Evolutionary conservation across 2,888 invertebrate species (phyloP).

Genomic region (Drosophila emarginata): DNA sequence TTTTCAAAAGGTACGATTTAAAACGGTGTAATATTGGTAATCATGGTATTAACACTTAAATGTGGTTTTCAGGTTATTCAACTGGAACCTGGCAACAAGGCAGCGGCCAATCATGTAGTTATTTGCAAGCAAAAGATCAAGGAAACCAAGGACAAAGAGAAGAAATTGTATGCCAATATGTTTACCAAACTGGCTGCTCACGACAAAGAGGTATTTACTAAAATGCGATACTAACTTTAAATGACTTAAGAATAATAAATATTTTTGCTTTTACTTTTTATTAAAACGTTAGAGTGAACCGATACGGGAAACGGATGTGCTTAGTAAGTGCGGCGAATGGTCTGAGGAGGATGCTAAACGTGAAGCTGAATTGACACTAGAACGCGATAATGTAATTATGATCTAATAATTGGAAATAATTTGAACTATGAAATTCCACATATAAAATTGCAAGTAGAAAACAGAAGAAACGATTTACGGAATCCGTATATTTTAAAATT

Average conservation of each 20-base stretch:
- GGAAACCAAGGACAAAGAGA: slow-evolving; percentile 90
- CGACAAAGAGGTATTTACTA: slow-evolving; percentile 86
- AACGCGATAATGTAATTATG: slow-evolving; percentile 80
- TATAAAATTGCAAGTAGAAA: slow-evolving; percentile 13
- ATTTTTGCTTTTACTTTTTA: no score
- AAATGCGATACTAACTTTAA: no score
- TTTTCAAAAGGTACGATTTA: slow-evolving; percentile 85
- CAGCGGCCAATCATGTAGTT: slow-evolving; percentile 90
- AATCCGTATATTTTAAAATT: slow-evolving; percentile 32
- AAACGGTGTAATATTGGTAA: background rate
- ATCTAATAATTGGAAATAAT: slow-evolving; percentile 55
- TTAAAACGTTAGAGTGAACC: slow-evolving; percentile 55
- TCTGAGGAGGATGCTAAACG: slow-evolving; percentile 80
- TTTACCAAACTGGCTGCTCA: slow-evolving; percentile 94
- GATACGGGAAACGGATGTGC: slow-evolving; percentile 75
- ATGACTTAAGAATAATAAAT: no score
- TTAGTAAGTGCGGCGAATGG: slow-evolving; percentile 80
- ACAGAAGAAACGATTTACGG: slow-evolving; percentile 29
- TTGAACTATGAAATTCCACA: background rate
- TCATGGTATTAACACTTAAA: background rate
- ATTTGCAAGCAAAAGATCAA: slow-evolving; percentile 89
- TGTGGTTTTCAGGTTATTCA: slow-evolving; percentile 84
- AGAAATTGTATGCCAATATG: slow-evolving; percentile 95
- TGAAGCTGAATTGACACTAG: slow-evolving; percentile 79
- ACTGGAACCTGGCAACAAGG: slow-evolving; percentile 93